A percentile compares a stretch with the other conserved stretches of the same genome.
Evolutionary conservation across 2,113 vertebrate species (phyloP).

Genomic region (western clawed frog (Xenopus tropicalis)): DNA sequence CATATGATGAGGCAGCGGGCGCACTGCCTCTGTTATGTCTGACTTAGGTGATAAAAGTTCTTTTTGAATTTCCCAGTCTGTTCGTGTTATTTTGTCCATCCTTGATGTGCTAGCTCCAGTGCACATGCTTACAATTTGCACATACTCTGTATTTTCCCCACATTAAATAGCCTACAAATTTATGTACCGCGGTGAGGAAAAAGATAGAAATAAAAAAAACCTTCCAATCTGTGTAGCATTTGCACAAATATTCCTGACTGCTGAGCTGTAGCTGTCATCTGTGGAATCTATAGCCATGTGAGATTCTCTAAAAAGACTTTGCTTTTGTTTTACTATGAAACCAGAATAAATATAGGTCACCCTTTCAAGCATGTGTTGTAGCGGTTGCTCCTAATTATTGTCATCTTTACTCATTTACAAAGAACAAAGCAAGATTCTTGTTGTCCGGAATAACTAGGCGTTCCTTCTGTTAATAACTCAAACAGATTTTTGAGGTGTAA

Average conservation of each 20-base stretch:
- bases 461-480: slow-evolving; percentile 10
- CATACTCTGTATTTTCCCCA: background rate
- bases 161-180: background rate
- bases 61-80: no score
- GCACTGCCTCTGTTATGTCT: no score
- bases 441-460: slow-evolving; percentile 2
- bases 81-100: background rate
- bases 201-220: background rate
- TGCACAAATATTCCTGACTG: background rate
- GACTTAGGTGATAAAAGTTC: no score
- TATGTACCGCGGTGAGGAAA: background rate
- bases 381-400: slow-evolving; percentile 28
- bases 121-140: background rate
- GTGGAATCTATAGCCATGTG: background rate
- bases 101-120: background rate
- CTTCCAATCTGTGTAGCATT: background rate
- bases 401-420: slow-evolving; percentile 29
- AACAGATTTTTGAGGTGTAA: slow-evolving; percentile 10
- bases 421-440: slow-evolving; percentile 31
- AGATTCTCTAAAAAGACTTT: background rate
- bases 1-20: no score
- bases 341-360: background rate
- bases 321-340: background rate
- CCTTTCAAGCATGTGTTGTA: slow-evolving; percentile 12
- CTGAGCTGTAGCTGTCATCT: background rate